Evolutionary conservation across 2,888 invertebrate species (phyloP), one percentile per base, ranked within the genome.

Genomic region (Leistus spinibarbis): DNA sequence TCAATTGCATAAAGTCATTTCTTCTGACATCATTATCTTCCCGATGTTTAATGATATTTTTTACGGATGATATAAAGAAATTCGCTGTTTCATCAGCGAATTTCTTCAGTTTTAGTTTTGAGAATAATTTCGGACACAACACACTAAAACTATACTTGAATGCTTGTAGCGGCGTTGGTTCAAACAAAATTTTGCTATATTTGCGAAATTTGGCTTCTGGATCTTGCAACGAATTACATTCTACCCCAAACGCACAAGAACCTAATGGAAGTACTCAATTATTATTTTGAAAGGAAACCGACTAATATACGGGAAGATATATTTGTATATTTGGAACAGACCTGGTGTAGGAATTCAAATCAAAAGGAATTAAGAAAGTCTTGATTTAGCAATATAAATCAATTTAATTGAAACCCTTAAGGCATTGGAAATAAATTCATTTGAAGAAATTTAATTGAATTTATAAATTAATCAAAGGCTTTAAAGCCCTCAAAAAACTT

Each of bases 1-100:
- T 75, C 20, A 83, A 74, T 67, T 84, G 81, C 76, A 84, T 78
- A 72, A 84, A 83, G 75, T 84, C 84, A 27, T 81, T 80, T 56
- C 83, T 78, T 19, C 79, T 78, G 16, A 81, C 77, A 54, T 82
- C 81, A 24, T 80, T 81, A 13, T 78, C 69, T 73, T 82, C 81
- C 40, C 85, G 79, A 64, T 81, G 79, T 10, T 78, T 75, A 10
- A 85, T 78, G 22, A 84, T 80, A 20, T 82, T 79, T 22, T 81
- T 79, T 0, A 84, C 80, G 3, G 82, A 78, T 56, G 79, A 78
- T 40, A 80, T 76, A 76, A 86, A 85, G 77, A 84, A 85, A 2
- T 79, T 71, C 17, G 79, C 78, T 5, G 81, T 10, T 16, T 75
- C 69, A 10, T 22, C 20, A 19, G 17, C n/a, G 56, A 53, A 54